These are phyloP conservation scores for Drosophila cracens DNA, from an alignment of 2,888 invertebrate species.

Conservation along the genomic window DNA sequence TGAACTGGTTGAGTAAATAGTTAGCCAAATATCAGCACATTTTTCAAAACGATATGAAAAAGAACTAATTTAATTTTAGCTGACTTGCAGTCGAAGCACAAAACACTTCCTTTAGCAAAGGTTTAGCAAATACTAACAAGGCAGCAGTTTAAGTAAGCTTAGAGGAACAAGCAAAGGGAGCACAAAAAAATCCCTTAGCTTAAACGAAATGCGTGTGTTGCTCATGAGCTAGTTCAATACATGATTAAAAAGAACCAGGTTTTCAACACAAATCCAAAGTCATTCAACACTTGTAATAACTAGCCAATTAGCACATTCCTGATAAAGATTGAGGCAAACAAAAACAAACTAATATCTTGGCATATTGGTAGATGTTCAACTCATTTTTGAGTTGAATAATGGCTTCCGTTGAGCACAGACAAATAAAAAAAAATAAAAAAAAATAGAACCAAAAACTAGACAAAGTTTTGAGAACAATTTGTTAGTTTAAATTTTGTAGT, in stretches of 20 bases:
- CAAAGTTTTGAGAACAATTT: conserved; percentile 7
- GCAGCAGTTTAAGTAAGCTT: neutral
- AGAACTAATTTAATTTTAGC: conserved; percentile 5
- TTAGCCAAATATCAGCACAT: neutral
- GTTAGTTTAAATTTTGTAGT: neutral
- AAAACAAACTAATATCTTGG: neutral
- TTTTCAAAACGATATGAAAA: neutral
- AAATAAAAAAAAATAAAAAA: neutral
- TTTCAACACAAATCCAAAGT: neutral
- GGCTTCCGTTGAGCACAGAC: conserved; percentile 39
- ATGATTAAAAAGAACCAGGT: neutral
- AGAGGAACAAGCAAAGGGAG: neutral
- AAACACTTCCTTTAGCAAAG: neutral
- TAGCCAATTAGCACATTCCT: neutral
- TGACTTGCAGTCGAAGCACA: conserved; percentile 1
- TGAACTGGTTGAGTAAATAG: conserved; percentile 11
- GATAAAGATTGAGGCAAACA: neutral
- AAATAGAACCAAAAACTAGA: neutral
- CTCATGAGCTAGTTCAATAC: neutral
- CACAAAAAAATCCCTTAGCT: neutral
- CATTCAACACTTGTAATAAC: neutral
- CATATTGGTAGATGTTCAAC: conserved; percentile 26
- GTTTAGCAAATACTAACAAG: neutral
- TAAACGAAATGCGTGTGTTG: neutral
- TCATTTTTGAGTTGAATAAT: conserved; percentile 60